phyloP scores from a whole-genome alignment of 2,888 invertebrate genomes.

The Unio pictorum region DNA sequence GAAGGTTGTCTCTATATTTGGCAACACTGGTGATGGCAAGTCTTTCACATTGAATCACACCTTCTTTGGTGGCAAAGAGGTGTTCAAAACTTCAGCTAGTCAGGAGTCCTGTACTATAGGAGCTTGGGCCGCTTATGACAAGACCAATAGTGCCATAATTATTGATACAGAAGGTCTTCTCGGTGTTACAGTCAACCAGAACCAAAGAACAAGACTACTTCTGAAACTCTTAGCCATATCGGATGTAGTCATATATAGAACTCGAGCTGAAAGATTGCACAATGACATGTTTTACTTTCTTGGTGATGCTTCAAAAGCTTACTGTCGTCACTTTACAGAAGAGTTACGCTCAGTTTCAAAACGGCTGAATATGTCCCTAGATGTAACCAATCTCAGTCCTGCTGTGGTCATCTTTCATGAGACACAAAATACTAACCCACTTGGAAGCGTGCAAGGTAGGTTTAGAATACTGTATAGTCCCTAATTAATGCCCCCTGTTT shows the following conservation, averaged over 20 bases:
- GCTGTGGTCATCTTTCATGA: constrained; percentile 86
- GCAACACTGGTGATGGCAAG: constrained; percentile 88
- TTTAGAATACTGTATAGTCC: neutral
- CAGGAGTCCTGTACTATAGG: constrained; percentile 84
- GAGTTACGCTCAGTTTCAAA: constrained; percentile 69
- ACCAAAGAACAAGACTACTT: constrained; percentile 80
- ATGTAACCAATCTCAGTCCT: constrained; percentile 79
- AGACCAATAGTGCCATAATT: constrained; percentile 78
- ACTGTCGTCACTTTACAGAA: constrained; percentile 80
- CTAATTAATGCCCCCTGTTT: too few species aligned
- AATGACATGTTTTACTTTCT: constrained; percentile 83
- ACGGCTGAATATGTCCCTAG: constrained; percentile 72
- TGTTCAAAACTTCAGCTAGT: constrained; percentile 79
- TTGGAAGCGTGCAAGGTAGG: constrained; percentile 25
- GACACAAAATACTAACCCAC: constrained; percentile 79
- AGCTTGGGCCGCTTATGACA: constrained; percentile 84
- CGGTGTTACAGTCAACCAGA: constrained; percentile 77
- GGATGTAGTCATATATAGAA: constrained; percentile 84
- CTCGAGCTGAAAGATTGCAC: constrained; percentile 82
- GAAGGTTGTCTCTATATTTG: constrained; percentile 87
- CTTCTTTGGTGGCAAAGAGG: constrained; percentile 79
- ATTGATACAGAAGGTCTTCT: constrained; percentile 86
- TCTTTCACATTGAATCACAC: constrained; percentile 84
- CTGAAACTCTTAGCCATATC: constrained; percentile 87
- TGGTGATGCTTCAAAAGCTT: constrained; percentile 83